Evolutionary conservation across 1,140 invertebrate species (phyloP).

Genomic region (Pseudoatta argentina): DNA sequence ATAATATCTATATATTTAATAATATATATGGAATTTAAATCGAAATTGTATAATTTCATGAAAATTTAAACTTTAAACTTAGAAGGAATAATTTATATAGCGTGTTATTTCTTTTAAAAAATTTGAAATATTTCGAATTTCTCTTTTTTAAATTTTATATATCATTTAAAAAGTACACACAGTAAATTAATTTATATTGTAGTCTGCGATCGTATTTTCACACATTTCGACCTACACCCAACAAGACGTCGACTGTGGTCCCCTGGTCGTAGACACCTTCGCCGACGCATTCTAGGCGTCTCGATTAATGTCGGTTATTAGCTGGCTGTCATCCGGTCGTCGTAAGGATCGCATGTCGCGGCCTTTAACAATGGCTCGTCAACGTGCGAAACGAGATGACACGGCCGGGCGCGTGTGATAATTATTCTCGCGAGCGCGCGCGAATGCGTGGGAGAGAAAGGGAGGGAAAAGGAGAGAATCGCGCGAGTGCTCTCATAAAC

Average conservation of each 20-base stretch:
- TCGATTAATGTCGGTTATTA: slow-evolving; percentile 76
- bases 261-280: slow-evolving; percentile 38
- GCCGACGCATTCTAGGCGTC: slow-evolving; percentile 13
- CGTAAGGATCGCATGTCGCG: slow-evolving; percentile 70
- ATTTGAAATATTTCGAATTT: background rate
- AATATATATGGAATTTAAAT: background rate
- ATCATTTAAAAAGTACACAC: background rate
- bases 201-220: slow-evolving; percentile 8
- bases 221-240: background rate
- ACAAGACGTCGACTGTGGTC: slow-evolving; percentile 4
- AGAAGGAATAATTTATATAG: background rate
- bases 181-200: slow-evolving; percentile 9
- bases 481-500: slow-evolving; percentile 55
- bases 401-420: slow-evolving; percentile 79
- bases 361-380: slow-evolving; percentile 77
- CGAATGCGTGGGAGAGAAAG: background rate
- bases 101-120: background rate
- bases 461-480: background rate
- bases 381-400: slow-evolving; percentile 82
- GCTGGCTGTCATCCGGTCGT: slow-evolving; percentile 69
- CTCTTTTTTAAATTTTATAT: background rate
- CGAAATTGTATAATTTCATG: background rate
- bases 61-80: background rate
- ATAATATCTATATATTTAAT: background rate
- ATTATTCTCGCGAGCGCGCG: slow-evolving; percentile 77